Conservation (phyloP, 2,888 invertebrate genomes). For the Steromphala cineraria region DNA sequence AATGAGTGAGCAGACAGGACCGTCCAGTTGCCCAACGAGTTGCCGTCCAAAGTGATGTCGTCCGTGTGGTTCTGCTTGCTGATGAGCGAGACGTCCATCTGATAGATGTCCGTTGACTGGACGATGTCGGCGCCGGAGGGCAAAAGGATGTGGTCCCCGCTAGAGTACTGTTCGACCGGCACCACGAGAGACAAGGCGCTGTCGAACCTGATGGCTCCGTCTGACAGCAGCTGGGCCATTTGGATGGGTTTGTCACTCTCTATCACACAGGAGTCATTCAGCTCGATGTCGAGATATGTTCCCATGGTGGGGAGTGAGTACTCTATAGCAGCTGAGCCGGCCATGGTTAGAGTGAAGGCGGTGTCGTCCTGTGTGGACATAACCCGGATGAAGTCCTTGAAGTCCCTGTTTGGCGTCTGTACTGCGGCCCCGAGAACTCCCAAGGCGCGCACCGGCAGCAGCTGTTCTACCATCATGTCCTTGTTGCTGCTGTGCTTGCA, state of each 20-base stretch:
- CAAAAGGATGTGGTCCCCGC: background rate
- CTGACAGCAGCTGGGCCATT: background rate
- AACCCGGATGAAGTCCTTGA: background rate
- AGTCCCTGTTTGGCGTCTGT: background rate
- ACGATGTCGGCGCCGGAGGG: background rate
- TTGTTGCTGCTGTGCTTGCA: background rate
- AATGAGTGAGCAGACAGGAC: background rate
- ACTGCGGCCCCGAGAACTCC: conserved; percentile 30
- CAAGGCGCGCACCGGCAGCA: conserved; percentile 38
- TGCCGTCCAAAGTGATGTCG: background rate
- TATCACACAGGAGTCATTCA: background rate
- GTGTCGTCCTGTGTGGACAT: conserved; percentile 3
- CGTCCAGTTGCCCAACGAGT: background rate
- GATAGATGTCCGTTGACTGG: background rate
- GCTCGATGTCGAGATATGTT: background rate
- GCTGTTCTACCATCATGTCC: conserved; percentile 37
- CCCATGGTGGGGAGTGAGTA: background rate
- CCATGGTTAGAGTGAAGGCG: background rate
- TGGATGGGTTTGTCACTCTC: conserved; percentile 7
- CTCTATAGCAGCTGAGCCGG: background rate
- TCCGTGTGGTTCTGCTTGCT: background rate
- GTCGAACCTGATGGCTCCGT: background rate
- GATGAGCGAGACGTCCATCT: background rate
- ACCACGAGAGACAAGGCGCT: background rate
- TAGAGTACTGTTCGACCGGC: background rate